Base-by-base conservation (phyloP, 1,140 invertebrate genomes). In the Cydia fagiglandana region DNA sequence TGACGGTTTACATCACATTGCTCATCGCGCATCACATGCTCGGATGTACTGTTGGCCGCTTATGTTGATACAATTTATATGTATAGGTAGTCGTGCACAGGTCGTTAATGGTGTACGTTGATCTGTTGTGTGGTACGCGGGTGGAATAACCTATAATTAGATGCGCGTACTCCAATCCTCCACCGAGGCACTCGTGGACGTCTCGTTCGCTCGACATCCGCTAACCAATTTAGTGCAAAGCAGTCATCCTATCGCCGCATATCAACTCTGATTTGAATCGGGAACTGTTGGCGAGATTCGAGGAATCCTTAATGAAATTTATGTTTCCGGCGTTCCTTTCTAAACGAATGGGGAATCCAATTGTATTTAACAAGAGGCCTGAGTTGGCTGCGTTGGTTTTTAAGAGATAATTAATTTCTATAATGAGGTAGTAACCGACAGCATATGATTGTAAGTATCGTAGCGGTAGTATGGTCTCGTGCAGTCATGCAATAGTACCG, bases 91-190 rank as follows among this genome's bases (percentile, higher is more conserved):
- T 85, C 86, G 83, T 85, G 84, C 84, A 83, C 85, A 80, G 84
- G 83, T 87, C 86, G 86, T 89, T 87, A 88, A 88, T 88, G 84
- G 84, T 86, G 84, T 79, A 82, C 83, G 84, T 88, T 85, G 82
- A 88, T 88, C 84, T 85, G 86, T 83, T 86, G 82, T 85, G 81
- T 81, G 82, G 83, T 86, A 83, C 83, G 81, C 86, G 87, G 84
- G 89, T 87, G 89, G 88, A 89, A 91, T 88, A 89, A 89, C 88
- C 88, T 91, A 91, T 88, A 91, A 91, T 91, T 89, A 91, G 88
- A 91, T 87, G 85, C 88, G 87, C 83, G 87, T 84, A 86, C 81
- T 87, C 86, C 79, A 87, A 85, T 86, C 81, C 86, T 83, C 82
- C 81, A 81, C 75, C 79, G 84, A 83, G 80, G 82, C 82, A 87